phyloP scores from a whole-genome alignment of 2,113 vertebrate species.

The Oreocharis arfaki region DNA sequence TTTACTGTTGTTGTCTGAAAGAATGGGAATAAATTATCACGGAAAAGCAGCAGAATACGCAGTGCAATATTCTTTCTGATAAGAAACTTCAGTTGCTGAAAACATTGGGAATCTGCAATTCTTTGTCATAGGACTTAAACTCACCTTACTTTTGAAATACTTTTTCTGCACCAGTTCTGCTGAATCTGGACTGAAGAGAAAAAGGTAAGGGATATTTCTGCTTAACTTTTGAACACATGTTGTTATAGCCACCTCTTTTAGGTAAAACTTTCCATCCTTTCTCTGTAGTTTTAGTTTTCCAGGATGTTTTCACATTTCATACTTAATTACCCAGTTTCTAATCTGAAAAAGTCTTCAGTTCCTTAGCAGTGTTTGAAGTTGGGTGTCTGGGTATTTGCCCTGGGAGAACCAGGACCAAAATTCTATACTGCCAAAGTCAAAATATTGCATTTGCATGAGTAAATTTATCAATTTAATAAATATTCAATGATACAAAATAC shows the following conservation, averaged over 20 bases:
- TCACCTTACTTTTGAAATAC: neutral
- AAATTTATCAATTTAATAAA: neutral
- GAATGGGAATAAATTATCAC: neutral
- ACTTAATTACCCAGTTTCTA: neutral
- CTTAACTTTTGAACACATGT: neutral
- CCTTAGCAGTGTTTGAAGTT: neutral
- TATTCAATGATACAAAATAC: neutral
- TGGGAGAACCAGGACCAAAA: neutral
- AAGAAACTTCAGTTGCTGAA: neutral
- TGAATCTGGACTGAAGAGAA: neutral
- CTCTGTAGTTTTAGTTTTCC: neutral
- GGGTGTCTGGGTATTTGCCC: neutral
- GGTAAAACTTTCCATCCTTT: neutral
- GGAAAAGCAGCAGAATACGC: neutral
- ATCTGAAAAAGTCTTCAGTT: neutral
- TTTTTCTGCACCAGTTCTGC: neutral
- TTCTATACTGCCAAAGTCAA: neutral
- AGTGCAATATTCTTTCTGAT: neutral
- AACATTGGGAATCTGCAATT: neutral
- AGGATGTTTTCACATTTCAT: neutral
- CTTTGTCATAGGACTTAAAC: neutral
- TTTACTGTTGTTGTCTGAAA: neutral
- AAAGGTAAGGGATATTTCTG: constrained; percentile 17
- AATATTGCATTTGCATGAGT: neutral
- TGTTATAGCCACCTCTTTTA: neutral